Evolutionary conservation across 2,797 vertebrate genomes (phyloP).

Genomic region (Lycodopsis pacificus): DNA sequence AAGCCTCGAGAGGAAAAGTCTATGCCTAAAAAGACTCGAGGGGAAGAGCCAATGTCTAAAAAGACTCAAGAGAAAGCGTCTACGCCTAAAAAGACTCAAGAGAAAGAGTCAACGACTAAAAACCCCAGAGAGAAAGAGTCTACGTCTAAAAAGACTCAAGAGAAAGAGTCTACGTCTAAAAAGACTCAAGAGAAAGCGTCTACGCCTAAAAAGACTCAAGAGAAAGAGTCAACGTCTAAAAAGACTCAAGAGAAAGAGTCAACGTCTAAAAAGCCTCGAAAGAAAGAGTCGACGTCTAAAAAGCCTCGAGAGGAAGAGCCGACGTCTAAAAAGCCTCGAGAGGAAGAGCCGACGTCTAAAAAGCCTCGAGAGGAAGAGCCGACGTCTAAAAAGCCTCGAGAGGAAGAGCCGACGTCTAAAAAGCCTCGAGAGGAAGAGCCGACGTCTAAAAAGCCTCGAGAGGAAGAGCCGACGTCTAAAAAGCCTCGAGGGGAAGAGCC

Average conservation of each 20-base stretch:
- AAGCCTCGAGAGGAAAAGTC: conserved; percentile 3
- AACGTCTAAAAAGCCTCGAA: neutral
- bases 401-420: neutral
- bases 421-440: neutral
- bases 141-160: neutral
- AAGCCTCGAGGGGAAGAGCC: neutral
- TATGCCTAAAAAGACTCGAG: neutral
- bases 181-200: neutral
- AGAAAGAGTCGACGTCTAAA: neutral
- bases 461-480: neutral
- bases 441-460: neutral
- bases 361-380: neutral
- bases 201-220: neutral
- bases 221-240: neutral
- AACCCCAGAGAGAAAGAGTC: neutral
- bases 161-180: neutral
- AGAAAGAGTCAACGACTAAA: neutral
- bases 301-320: neutral
- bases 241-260: neutral
- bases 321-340: neutral
- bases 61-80: neutral
- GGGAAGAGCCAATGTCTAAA: neutral
- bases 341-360: neutral
- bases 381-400: neutral
- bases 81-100: neutral